Evolutionary conservation across 2,888 invertebrate species (phyloP).

Genomic region (Neocrepidodera transversa): DNA sequence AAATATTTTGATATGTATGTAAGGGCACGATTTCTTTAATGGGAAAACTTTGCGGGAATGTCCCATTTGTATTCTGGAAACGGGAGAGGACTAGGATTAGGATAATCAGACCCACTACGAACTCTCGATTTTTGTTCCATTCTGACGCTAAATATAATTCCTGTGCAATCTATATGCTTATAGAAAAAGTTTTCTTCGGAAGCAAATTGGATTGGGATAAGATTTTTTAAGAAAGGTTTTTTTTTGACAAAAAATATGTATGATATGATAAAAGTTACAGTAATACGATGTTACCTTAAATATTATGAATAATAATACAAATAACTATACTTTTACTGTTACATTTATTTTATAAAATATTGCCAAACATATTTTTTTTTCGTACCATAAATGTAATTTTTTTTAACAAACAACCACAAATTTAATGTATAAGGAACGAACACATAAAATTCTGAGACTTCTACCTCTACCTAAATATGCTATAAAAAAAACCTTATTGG

Average conservation of each 20-base stretch:
- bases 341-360: too few species aligned
- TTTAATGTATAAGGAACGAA: background rate
- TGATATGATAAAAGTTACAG: too few species aligned
- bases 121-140: constrained; percentile 52
- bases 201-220: constrained; percentile 11
- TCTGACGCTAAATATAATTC: constrained; percentile 55
- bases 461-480: constrained; percentile 25
- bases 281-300: too few species aligned
- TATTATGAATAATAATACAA: background rate
- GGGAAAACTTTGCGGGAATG: constrained; percentile 56
- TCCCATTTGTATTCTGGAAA: constrained; percentile 57
- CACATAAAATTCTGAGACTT: constrained; percentile 11
- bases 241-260: background rate
- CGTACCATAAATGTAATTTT: too few species aligned
- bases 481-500: constrained; percentile 32
- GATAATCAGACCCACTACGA: constrained; percentile 52
- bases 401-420: too few species aligned
- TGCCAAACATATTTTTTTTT: too few species aligned
- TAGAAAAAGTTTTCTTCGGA: constrained; percentile 47
- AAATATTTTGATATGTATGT: constrained; percentile 58
- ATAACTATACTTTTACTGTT: too few species aligned
- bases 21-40: constrained; percentile 55
- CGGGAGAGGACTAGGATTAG: constrained; percentile 50
- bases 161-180: constrained; percentile 55
- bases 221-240: background rate